These are phyloP conservation scores for Napeogenes sylphis DNA, from an alignment of 2,888 invertebrate genomes.

Conservation along the genomic window DNA sequence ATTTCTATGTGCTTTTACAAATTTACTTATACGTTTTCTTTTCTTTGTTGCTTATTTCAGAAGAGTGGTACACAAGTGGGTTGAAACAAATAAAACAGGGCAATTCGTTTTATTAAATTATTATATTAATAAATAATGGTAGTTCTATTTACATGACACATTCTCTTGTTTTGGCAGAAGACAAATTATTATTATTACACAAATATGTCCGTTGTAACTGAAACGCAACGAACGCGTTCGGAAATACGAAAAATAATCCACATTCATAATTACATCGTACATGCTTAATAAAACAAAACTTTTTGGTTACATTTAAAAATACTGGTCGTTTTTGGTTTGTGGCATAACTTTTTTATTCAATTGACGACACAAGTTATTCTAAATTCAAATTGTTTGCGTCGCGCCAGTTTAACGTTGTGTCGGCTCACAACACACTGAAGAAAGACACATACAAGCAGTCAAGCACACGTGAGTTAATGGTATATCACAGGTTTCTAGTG, in stretches of 20 bases:
- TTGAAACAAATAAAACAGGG: conserved; percentile 50
- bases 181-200: conserved; percentile 76
- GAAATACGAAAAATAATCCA: conserved; percentile 42
- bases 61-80: not conserved
- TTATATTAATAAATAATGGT: conserved; percentile 79
- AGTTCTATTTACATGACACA: conserved; percentile 79
- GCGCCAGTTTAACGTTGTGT: conserved; percentile 23
- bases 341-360: conserved; percentile 21
- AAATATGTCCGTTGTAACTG: conserved; percentile 56
- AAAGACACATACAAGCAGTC: conserved; percentile 61
- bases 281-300: conserved; percentile 39
- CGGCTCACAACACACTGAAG: conserved; percentile 53
- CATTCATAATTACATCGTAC: conserved; percentile 51
- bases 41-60: no score
- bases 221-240: conserved; percentile 42
- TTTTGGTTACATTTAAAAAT: conserved; percentile 70
- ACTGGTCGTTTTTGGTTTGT: conserved; percentile 70
- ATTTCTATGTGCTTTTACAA: no score
- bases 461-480: conserved; percentile 62
- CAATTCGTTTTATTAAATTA: conserved; percentile 62
- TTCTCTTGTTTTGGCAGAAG: conserved; percentile 78
- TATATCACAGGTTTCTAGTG: conserved; percentile 75
- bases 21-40: no score
- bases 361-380: conserved; percentile 29
- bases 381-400: conserved; percentile 20